Conservation (phyloP, 1,140 invertebrate species). For the Trialeurodes vaporariorum region DNA sequence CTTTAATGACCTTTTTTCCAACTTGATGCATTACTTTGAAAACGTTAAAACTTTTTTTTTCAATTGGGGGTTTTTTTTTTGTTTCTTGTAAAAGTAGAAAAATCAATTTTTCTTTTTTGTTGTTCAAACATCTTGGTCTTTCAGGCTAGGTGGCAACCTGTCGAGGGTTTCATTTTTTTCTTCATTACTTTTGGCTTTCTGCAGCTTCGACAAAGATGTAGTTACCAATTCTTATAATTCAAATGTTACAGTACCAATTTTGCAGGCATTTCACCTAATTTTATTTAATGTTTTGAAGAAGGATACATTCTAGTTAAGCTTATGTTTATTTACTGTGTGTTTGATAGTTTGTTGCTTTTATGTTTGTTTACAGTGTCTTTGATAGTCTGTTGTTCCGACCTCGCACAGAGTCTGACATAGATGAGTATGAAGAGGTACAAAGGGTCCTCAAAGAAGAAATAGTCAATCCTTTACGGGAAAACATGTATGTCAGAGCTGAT, state of each 20-base stretch:
- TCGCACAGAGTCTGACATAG: slow-evolving; percentile 57
- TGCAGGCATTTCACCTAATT: neutral
- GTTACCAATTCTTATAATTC: neutral
- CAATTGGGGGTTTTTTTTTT: no score
- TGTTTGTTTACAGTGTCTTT: slow-evolving; percentile 53
- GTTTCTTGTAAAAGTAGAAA: no score
- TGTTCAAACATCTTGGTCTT: no score
- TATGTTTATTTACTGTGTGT: slow-evolving; percentile 1
- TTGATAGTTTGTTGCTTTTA: slow-evolving; percentile 8
- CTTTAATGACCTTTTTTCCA: no score
- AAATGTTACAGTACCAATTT: neutral
- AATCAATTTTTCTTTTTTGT: no score
- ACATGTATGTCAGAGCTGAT: slow-evolving; percentile 83
- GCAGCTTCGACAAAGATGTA: no score
- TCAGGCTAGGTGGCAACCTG: no score
- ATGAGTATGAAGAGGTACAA: slow-evolving; percentile 77
- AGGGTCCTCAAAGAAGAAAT: slow-evolving; percentile 86
- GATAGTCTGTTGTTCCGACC: slow-evolving; percentile 75
- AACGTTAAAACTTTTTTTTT: no score
- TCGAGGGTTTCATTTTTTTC: no score
- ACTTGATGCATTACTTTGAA: no score
- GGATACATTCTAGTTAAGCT: neutral
- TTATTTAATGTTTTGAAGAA: neutral
- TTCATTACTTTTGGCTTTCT: no score
- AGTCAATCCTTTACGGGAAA: slow-evolving; percentile 83